A percentile compares a stretch with the other conserved stretches of the same genome.
phyloP scores from a whole-genome alignment of 2,888 invertebrate species.

The Stenotaenia linearis region DNA sequence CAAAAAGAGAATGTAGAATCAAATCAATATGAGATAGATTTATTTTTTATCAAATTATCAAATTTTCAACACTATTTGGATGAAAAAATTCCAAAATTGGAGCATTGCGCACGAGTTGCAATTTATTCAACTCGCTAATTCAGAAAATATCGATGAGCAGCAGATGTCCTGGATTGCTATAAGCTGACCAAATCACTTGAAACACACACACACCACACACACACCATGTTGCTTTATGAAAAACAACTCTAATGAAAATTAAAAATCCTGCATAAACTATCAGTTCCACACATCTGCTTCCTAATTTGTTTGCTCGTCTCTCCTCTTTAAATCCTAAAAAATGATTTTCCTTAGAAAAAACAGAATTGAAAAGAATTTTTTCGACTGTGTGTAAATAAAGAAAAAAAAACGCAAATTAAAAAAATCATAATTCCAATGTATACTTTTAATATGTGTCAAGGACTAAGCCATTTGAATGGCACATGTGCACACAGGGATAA shows the following conservation, averaged over 20 bases:
- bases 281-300: not conserved
- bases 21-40: not conserved
- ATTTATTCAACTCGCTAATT: slow-evolving; percentile 9
- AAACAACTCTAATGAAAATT: not conserved
- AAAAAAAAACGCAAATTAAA: not conserved
- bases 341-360: not conserved
- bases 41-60: not conserved
- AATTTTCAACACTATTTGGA: not conserved
- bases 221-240: not conserved
- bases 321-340: not conserved
- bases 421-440: not conserved
- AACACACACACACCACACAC: not conserved
- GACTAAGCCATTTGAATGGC: not conserved
- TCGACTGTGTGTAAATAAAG: not conserved
- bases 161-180: slow-evolving; percentile 9
- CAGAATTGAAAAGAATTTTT: not conserved
- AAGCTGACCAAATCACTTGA: slow-evolving; percentile 9
- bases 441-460: not conserved
- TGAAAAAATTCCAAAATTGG: not conserved
- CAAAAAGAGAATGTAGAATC: not conserved
- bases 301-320: not conserved
- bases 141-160: slow-evolving; percentile 9
- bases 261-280: not conserved
- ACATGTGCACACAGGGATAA: not conserved
- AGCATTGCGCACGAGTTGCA: not conserved